Conservation (phyloP, 2,797 vertebrate species). For the Nannoperca australis region DNA sequence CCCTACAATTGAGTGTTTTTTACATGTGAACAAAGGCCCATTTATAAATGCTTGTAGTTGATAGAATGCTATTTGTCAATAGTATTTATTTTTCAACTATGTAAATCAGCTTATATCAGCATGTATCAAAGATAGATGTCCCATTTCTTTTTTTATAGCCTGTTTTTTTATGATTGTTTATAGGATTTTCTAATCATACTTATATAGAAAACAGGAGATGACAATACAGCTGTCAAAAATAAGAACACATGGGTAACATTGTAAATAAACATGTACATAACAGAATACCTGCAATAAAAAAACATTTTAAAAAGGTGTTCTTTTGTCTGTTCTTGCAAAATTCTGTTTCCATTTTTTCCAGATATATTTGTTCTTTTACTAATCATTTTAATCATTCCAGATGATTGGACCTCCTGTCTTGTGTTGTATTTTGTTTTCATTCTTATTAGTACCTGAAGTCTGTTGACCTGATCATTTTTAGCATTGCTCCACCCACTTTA, state of each 20-base stretch:
- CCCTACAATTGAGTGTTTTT: constrained; percentile 38
- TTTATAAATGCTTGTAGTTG: constrained; percentile 74
- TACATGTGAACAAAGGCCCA: constrained; percentile 65
- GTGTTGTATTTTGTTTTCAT: background rate
- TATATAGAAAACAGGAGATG: constrained; percentile 70
- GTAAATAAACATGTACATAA: constrained; percentile 88
- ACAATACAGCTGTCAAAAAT: constrained; percentile 70
- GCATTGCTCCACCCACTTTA: background rate
- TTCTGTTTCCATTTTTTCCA: background rate
- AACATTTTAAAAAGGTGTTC: no score
- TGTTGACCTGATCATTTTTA: background rate
- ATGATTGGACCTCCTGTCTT: background rate
- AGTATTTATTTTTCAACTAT: constrained; percentile 87
- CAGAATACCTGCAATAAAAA: constrained; percentile 85
- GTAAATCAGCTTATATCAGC: constrained; percentile 74
- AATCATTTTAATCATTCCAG: background rate
- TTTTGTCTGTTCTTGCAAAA: constrained; percentile 10
- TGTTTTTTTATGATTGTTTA: constrained; percentile 73
- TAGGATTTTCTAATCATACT: constrained; percentile 76
- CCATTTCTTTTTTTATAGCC: constrained; percentile 67
- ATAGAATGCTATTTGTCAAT: constrained; percentile 82
- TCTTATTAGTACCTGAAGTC: background rate
- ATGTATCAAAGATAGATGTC: constrained; percentile 76
- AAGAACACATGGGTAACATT: constrained; percentile 71
- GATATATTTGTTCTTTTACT: background rate